Base-by-base conservation (phyloP, 2,113 vertebrate species). In the Chamaetylas fuelleborni region DNA sequence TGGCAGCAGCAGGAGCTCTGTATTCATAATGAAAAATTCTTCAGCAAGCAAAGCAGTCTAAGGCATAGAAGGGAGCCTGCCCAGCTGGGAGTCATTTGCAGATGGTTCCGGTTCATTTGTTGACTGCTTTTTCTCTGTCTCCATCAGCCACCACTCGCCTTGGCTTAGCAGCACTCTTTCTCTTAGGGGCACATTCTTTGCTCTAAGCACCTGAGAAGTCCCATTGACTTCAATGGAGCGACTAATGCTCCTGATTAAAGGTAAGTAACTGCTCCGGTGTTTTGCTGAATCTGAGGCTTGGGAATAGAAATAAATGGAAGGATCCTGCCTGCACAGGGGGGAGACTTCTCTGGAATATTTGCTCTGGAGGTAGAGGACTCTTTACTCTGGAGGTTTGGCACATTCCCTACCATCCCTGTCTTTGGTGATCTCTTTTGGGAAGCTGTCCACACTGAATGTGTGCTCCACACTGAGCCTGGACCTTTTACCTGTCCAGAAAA, bases 41-140 rank as follows among this genome's bases (percentile, higher is more conserved):
- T 88, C 81, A 79, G 86, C 81, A 83, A 92, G 92, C 56, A 94
- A 87, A 93, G 88, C 92, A 93, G 54, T 90, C 26, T 71, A 31
- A 88, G 88, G 94, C 60, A 90, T 70, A 28, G 81, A 90, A 94
- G 72, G 91, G 88, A 95, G 81, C 57, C 53, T 82, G 84, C 86
- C 94, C 93, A 93, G 90, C 40, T 91, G 92, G 96, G 94, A 95
- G 88, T 93, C 92, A 84, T 97, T 96, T 96, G 90, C 73, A 51
- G 86, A 93, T 91, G 88, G 94, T 95, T 96, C 93, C 95, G 95
- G 88, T 96, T 97, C 95, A 93, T 94, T 96, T 96, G 88, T 95
- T 81, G 84, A 12, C 84, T 93, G 85, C 47, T 82, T 96, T 80
- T 95, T 70, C 71, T 69, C 82, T 85, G 87, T 81, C 76, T 95